Conservation (phyloP, 92 coral and sea anemone genomes). For the Palythoa heliodiscus region DNA sequence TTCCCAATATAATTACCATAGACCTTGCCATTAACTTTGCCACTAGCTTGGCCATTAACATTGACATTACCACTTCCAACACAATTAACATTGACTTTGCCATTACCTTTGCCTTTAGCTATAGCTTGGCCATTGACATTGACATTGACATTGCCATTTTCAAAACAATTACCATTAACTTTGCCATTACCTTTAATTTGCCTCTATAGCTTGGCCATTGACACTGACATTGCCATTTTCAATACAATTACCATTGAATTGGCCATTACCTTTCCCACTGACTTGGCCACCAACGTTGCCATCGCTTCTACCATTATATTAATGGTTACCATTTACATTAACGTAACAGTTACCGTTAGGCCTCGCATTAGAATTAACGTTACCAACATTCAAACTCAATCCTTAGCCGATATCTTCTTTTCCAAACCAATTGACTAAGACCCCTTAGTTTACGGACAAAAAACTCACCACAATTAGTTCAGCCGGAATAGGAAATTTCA, state of each 20-base stretch:
- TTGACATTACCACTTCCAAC: no score
- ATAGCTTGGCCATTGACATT: no score
- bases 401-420: background rate
- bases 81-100: background rate
- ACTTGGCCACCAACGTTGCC: background rate
- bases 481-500: slow-evolving; percentile 87
- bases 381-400: background rate
- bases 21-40: no score
- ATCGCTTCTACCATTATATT: background rate
- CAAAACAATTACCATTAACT: no score
- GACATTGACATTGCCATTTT: no score
- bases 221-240: background rate
- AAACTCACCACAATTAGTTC: slow-evolving; percentile 86
- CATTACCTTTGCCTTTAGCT: no score
- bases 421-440: no score
- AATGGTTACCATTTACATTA: background rate
- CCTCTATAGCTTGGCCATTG: no score
- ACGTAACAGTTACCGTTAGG: background rate
- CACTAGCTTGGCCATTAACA: no score
- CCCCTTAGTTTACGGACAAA: no score
- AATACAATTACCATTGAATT: background rate
- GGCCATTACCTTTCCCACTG: background rate
- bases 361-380: background rate
- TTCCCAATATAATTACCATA: no score
- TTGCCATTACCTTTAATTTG: no score